phyloP scores from a whole-genome alignment of 2,113 vertebrate species.

The Eupsittula cactorum region DNA sequence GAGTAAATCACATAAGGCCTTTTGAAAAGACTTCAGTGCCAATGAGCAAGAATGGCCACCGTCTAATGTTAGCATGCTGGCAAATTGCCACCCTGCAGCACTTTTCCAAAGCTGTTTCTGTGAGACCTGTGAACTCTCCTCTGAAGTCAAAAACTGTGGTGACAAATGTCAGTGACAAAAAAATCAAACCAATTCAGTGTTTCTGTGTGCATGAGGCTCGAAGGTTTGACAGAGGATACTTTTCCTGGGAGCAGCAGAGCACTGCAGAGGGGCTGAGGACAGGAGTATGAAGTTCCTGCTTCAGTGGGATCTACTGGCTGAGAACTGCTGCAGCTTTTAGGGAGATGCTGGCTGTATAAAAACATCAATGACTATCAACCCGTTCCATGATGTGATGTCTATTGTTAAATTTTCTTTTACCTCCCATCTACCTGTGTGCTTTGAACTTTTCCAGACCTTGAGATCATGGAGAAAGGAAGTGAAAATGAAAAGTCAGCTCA shows the following conservation, averaged over 20 bases:
- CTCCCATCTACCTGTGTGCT: fast-evolving
- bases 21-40: not conserved
- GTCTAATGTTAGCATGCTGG: fast-evolving
- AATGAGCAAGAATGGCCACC: fast-evolving
- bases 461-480: not conserved
- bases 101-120: not conserved
- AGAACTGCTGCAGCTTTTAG: not conserved
- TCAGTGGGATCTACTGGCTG: not conserved
- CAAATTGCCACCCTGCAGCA: not conserved
- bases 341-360: not conserved
- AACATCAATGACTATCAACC: not conserved
- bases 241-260: not conserved
- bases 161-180: not conserved
- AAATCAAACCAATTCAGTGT: not conserved
- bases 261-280: not conserved
- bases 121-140: not conserved
- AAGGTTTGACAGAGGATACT: not conserved
- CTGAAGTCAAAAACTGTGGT: not conserved
- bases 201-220: not conserved
- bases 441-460: not conserved
- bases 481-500: not conserved
- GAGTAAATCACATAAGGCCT: not conserved
- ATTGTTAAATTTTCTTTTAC: not conserved
- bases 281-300: not conserved
- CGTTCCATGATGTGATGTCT: fast-evolving